Evolutionary conservation across 2,888 invertebrate species (phyloP).

Genomic region (Bruchidius siliquastri): DNA sequence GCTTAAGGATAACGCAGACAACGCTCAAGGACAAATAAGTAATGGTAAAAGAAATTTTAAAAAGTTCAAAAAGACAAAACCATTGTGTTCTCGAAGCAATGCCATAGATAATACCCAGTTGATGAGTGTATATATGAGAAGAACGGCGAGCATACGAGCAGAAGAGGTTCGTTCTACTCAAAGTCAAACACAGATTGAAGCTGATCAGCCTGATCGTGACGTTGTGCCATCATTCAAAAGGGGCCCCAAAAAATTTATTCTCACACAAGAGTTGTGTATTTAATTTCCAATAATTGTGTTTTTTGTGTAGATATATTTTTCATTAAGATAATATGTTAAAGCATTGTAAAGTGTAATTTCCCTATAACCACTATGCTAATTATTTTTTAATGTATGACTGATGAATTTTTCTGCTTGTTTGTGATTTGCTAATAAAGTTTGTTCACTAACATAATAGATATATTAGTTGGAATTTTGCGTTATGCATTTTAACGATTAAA

Average conservation of each 20-base stretch:
- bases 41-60: background rate
- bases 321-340: too few species aligned
- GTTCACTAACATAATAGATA: too few species aligned
- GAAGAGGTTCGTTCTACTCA: background rate
- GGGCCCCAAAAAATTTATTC: background rate
- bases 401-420: too few species aligned
- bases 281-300: too few species aligned
- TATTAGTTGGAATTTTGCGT: too few species aligned
- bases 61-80: background rate
- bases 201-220: background rate
- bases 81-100: background rate
- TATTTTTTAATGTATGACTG: too few species aligned
- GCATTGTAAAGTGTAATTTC: too few species aligned
- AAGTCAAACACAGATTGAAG: background rate
- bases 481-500: too few species aligned
- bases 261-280: background rate
- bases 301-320: too few species aligned
- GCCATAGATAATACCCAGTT: background rate
- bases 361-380: too few species aligned
- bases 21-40: too few species aligned
- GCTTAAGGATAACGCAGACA: background rate
- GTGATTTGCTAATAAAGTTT: too few species aligned
- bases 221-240: background rate
- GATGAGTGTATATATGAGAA: background rate
- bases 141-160: background rate